phyloP scores from a whole-genome alignment of 2,797 vertebrate genomes.

The Tachyglossus aculeatus region DNA sequence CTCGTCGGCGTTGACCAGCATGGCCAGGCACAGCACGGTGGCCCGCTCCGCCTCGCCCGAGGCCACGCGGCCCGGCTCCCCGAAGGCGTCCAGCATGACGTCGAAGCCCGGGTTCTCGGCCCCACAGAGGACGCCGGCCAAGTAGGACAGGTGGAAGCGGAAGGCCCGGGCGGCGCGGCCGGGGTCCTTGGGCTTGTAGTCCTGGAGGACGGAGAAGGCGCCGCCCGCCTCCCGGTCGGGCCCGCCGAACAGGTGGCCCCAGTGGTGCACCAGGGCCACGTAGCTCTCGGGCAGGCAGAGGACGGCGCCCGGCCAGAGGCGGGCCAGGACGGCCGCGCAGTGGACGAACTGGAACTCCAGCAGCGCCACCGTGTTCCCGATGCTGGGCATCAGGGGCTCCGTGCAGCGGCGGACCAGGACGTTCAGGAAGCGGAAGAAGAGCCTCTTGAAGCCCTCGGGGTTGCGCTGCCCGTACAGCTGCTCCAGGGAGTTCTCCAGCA shows the following conservation, averaged over 20 bases:
- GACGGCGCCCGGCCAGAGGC: constrained; percentile 59
- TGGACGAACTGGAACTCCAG: constrained; percentile 80
- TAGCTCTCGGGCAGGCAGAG: constrained; percentile 80
- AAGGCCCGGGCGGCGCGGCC: constrained; percentile 57
- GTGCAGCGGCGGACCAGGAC: constrained; percentile 72
- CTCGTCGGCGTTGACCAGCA: constrained; percentile 74
- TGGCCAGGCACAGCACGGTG: constrained; percentile 76
- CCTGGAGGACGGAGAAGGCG: constrained; percentile 70
- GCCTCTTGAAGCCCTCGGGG: constrained; percentile 67
- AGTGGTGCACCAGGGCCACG: constrained; percentile 75
- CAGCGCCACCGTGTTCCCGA: constrained; percentile 74
- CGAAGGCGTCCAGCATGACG: constrained; percentile 76
- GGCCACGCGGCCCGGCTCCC: constrained; percentile 47
- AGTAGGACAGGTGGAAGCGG: constrained; percentile 71
- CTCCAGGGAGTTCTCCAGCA: constrained; percentile 74
- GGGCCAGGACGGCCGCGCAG: constrained; percentile 72
- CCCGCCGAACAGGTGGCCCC: constrained; percentile 75
- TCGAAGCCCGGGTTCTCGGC: constrained; percentile 60
- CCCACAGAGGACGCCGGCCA: constrained; percentile 73
- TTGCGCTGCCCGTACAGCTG: constrained; percentile 72
- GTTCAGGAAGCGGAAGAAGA: constrained; percentile 81
- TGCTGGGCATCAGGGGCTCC: constrained; percentile 70
- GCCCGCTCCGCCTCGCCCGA: constrained; percentile 79
- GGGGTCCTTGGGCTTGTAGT: constrained; percentile 73
- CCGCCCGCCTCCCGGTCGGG: constrained; percentile 60